These are phyloP conservation scores for Meandrina meandrites DNA, from an alignment of 92 coral and sea anemone species.

Conservation along the genomic window DNA sequence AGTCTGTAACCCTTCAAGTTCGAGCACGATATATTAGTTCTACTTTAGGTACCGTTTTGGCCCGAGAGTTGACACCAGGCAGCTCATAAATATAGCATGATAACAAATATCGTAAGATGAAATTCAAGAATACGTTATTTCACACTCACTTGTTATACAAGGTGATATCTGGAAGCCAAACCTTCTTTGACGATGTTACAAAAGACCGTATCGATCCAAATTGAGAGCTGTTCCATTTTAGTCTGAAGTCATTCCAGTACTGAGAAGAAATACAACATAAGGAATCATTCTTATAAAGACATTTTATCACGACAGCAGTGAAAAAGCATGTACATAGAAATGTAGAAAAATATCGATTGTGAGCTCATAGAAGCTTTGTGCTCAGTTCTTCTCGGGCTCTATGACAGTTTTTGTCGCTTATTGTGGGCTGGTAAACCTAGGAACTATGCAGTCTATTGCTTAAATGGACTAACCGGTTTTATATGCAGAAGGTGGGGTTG, in stretches of 20 bases:
- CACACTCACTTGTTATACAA: slow-evolving; percentile 83
- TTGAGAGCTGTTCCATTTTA: slow-evolving; percentile 74
- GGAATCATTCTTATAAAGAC: not conserved
- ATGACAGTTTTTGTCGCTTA: not conserved
- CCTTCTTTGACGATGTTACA: slow-evolving; percentile 81
- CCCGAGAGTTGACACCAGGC: not conserved
- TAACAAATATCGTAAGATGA: not conserved
- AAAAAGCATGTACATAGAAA: not conserved
- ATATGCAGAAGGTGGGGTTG: not conserved
- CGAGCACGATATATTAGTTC: not conserved
- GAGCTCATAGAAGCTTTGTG: not conserved
- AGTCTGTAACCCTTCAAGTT: no score
- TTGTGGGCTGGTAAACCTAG: not conserved
- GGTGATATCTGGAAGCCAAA: slow-evolving; percentile 90
- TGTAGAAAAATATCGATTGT: not conserved
- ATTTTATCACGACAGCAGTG: not conserved
- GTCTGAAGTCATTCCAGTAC: slow-evolving; percentile 87
- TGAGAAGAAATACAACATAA: slow-evolving; percentile 13
- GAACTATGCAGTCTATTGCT: not conserved
- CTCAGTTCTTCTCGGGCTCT: not conserved
- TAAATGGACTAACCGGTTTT: no score
- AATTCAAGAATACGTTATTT: not conserved
- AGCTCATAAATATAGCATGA: not conserved
- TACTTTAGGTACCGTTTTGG: not conserved
- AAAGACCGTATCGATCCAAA: slow-evolving; percentile 77